These are phyloP conservation scores for Xestia rhomboidea DNA, from an alignment of 2,888 invertebrate genomes.

Conservation along the genomic window DNA sequence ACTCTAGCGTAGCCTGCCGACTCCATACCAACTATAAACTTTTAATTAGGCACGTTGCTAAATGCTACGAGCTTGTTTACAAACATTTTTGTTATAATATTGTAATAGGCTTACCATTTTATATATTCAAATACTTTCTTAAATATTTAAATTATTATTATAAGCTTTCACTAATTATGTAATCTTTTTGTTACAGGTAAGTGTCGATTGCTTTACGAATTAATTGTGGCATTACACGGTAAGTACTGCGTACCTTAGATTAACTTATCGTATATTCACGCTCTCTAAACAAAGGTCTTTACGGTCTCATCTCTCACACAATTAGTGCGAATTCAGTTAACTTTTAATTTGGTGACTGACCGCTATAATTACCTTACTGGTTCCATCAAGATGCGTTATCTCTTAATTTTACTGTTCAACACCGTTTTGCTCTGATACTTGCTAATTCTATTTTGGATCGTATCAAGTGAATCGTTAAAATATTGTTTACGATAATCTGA, in stretches of 20 bases:
- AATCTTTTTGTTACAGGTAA: constrained; percentile 83
- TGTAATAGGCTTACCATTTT: constrained; percentile 28
- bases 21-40: constrained; percentile 29
- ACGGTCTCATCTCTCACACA: constrained; percentile 57
- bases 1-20: constrained; percentile 27
- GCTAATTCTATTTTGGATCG: constrained; percentile 31
- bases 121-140: constrained; percentile 50
- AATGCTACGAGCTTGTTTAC: constrained; percentile 29
- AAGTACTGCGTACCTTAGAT: constrained; percentile 46
- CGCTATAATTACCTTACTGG: constrained; percentile 64
- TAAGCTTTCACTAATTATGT: constrained; percentile 65
- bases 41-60: constrained; percentile 48
- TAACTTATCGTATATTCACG: constrained; percentile 62
- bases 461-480: constrained; percentile 12
- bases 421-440: constrained; percentile 69
- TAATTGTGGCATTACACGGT: constrained; percentile 52
- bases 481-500: constrained; percentile 12
- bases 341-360: constrained; percentile 63
- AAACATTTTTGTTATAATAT: constrained; percentile 24
- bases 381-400: constrained; percentile 73
- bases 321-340: constrained; percentile 57
- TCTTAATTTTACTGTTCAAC: constrained; percentile 65
- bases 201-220: constrained; percentile 68
- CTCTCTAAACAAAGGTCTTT: constrained; percentile 70
- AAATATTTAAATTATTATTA: constrained; percentile 38